Base-by-base conservation (phyloP, 2,888 invertebrate genomes). In the Gari tellinella region DNA sequence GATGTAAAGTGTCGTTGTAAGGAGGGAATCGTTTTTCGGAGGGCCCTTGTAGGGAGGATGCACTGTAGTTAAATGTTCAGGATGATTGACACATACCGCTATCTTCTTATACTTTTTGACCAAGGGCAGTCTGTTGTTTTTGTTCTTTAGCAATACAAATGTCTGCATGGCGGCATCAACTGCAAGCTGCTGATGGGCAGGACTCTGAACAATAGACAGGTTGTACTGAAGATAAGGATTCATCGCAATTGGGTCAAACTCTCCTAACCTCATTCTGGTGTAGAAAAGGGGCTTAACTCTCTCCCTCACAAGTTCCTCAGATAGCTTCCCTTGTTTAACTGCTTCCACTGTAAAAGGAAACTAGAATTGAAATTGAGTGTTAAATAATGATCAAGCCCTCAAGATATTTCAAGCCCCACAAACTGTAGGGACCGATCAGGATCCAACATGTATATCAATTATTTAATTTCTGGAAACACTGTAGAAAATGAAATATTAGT, bases 111-210 rank as follows among this genome's bases (percentile, higher is more conserved):
- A 73, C 10, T 51, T 23, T 48, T 74, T 76, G 23, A 66, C 67
- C 14, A 89, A 46, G 46, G 80, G 80, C 38, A 80, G 56, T 17
- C 78, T 38, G 12, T 52, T 46, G 19, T 81, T 43, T 15, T 64
- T 56, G 49, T 89, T 87, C 64, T 90, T 90, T 55, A 90, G 73
- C 61, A 90, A 64, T 3, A 89, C 89, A 69, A 89, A 86, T n/a
- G 86, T 80, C 68, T 86, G 86, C 70, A 81, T 79, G 25, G 90
- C 89, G 14, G 89, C 88, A 41, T 81, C 68, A 1, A 86, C 57
- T 23, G 88, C 80, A n/a, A 88, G 75, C 5, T 68, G 31, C 25
- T 74, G 68, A 56, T 89, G 88, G 25, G 58, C 80, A 0, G 73
- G 72, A 51, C 77, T 86, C 58, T 86, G 83, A 2, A 86, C 84